Evolutionary conservation across 30 jellyfish, hydroid and myxozoan species (phyloP).

Genomic region (Aurelia aurita): DNA sequence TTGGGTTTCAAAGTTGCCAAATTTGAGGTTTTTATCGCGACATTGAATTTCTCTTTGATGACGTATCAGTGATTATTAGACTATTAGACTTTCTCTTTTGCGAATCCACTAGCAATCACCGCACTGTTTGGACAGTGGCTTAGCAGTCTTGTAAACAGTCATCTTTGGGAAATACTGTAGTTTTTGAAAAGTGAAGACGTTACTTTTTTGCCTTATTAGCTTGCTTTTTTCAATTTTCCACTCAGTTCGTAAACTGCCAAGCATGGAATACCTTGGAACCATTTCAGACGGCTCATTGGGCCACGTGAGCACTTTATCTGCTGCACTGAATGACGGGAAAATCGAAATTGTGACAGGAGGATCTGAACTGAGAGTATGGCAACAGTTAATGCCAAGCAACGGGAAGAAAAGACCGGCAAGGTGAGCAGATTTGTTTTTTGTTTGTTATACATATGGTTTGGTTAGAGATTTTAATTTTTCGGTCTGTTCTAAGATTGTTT

Average conservation of each 20-base stretch:
- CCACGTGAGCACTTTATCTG: slow-evolving; percentile 62
- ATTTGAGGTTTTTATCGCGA: no score
- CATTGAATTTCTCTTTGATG: no score
- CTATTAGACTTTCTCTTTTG: no score
- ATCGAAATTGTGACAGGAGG: slow-evolving; percentile 89
- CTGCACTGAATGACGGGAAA: slow-evolving; percentile 55
- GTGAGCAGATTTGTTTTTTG: background rate
- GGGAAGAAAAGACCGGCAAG: slow-evolving; percentile 74
- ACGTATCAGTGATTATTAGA: no score
- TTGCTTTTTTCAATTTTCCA: background rate
- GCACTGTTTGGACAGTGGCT: no score
- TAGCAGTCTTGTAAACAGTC: no score
- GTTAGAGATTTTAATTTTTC: no score
- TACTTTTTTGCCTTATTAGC: background rate
- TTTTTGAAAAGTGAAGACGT: background rate
- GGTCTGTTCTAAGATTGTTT: no score
- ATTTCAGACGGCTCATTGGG: slow-evolving; percentile 75
- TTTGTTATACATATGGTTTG: background rate
- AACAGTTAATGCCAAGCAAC: slow-evolving; percentile 44
- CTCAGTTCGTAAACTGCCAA: slow-evolving; percentile 89
- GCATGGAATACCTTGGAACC: slow-evolving; percentile 87
- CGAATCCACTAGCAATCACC: no score
- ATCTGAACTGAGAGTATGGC: slow-evolving; percentile 86
- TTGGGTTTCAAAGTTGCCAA: no score
- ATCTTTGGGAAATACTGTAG: no score